Conservation (phyloP, 2,797 vertebrate genomes). For the Sandelia bainsii region DNA sequence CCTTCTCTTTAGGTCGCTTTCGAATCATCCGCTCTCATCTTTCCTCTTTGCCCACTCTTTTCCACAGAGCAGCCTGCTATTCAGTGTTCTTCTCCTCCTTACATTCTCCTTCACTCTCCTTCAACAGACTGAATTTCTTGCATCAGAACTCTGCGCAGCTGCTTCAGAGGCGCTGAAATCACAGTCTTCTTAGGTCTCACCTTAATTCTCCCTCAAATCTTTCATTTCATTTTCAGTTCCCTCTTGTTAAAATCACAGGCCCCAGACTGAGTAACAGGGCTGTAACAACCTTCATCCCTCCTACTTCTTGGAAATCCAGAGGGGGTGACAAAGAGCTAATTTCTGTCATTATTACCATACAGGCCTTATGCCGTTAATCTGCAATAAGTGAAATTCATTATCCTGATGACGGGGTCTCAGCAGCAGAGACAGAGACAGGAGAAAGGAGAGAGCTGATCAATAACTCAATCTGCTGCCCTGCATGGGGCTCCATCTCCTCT, state of each 20-base stretch:
- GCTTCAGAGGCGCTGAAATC: conserved; percentile 64
- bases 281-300: conserved; percentile 61
- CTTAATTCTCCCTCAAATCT: conserved; percentile 65
- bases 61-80: conserved; percentile 44
- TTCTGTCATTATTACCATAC: conserved; percentile 79
- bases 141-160: conserved; percentile 57
- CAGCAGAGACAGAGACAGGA: conserved; percentile 64
- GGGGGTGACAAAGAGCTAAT: conserved; percentile 82
- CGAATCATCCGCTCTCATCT: conserved; percentile 69
- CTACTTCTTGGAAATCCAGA: conserved; percentile 64
- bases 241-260: conserved; percentile 63
- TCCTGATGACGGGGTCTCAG: conserved; percentile 79
- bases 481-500: conserved; percentile 77
- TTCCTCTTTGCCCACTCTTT: conserved; percentile 55
- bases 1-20: conserved; percentile 57
- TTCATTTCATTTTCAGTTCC: conserved; percentile 51
- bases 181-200: conserved; percentile 77
- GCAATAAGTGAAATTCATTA: conserved; percentile 85
- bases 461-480: conserved; percentile 82
- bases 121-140: conserved; percentile 66
- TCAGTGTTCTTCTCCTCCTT: conserved; percentile 58
- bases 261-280: conserved; percentile 48
- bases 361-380: conserved; percentile 79
- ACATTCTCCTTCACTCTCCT: conserved; percentile 64
- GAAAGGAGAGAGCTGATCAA: conserved; percentile 78